A percentile compares a stretch with the other conserved stretches of the same genome.
phyloP scores from a whole-genome alignment of 1,140 invertebrate genomes.

The Drosophila chauvacae region DNA sequence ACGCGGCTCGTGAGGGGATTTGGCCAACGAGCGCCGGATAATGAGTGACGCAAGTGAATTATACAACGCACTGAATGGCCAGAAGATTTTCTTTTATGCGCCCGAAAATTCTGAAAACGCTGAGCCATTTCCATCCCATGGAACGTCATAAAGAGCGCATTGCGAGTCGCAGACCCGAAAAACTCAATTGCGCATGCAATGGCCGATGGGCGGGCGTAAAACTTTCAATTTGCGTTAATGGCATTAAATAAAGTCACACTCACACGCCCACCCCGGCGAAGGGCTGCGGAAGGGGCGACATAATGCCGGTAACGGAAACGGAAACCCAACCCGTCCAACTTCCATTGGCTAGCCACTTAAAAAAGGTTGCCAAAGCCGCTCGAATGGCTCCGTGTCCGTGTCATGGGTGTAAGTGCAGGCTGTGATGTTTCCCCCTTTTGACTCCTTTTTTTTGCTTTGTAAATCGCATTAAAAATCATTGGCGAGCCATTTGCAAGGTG shows the following conservation, averaged over 20 bases:
- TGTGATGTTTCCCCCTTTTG: conserved; percentile 18
- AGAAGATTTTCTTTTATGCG: conserved; percentile 21
- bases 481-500: conserved; percentile 55
- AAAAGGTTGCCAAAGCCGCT: conserved; percentile 72
- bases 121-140: conserved; percentile 27
- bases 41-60: conserved; percentile 48
- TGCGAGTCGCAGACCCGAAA: conserved; percentile 41
- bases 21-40: conserved; percentile 20
- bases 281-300: conserved; percentile 9
- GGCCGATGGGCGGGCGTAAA: conserved; percentile 70
- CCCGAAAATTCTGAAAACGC: conserved; percentile 20
- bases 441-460: conserved; percentile 41
- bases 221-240: conserved; percentile 83
- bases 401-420: conserved; percentile 30
- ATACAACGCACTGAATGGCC: conserved; percentile 18
- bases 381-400: conserved; percentile 24
- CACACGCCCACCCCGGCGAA: conserved; percentile 2
- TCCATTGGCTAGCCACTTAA: conserved; percentile 75
- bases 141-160: conserved; percentile 55
- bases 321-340: conserved; percentile 34
- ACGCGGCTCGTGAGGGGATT: conserved; percentile 23
- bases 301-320: conserved; percentile 35
- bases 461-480: conserved; percentile 83
- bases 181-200: conserved; percentile 79
- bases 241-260: conserved; percentile 79